Base-by-base conservation (phyloP, 30 jellyfish, hydroid and myxozoan species). In the Chrysaora quinquecirrha region DNA sequence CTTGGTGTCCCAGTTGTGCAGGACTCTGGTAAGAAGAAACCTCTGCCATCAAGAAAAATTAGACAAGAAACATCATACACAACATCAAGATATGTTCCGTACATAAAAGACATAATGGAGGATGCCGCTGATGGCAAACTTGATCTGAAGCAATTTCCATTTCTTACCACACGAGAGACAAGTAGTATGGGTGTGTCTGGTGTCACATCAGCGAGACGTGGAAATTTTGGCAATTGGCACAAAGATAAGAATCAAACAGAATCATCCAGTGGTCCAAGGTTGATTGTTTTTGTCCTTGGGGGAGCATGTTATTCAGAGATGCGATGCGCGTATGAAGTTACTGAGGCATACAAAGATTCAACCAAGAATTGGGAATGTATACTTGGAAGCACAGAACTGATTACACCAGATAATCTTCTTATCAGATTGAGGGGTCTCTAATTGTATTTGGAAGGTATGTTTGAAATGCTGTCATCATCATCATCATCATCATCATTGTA, bases 151-250 rank as follows among this genome's bases (percentile, higher is more conserved):
- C 19, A 71, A 67, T 93, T 71, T 61, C 98, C 98, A 1, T 93
- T 50, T 78, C 35, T 86, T 18, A 63, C 89, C 34, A 80, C 86
- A 61, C 67, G 98, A 48, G 96, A 83, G 25, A 60, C 94, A 66
- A 86, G 96, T 35, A 75, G 90, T 19, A 27, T 83, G 34, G 89
- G 87, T 33, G 93, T 34, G 19, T 94, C 97, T 54, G 99, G 93
- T 19, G 96, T 79, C 60, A 60, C 77, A 67, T 72, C 97, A 2
- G 99, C 97, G 24, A 38, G 99, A 61, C 87, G 97, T 64, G 97
- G 96, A 6, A 70, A 95, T 65, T 82, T 78, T 87, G 96, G 97
- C 38, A 94, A 94, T 74, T 93, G 98, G 98, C 98, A 93, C 83
- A 93, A 93, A 56, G 98, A 93, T 50, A 93, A 87, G 66, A 73